Evolutionary conservation across 2,113 vertebrate species (phyloP).

Genomic region (Octodon degus): DNA sequence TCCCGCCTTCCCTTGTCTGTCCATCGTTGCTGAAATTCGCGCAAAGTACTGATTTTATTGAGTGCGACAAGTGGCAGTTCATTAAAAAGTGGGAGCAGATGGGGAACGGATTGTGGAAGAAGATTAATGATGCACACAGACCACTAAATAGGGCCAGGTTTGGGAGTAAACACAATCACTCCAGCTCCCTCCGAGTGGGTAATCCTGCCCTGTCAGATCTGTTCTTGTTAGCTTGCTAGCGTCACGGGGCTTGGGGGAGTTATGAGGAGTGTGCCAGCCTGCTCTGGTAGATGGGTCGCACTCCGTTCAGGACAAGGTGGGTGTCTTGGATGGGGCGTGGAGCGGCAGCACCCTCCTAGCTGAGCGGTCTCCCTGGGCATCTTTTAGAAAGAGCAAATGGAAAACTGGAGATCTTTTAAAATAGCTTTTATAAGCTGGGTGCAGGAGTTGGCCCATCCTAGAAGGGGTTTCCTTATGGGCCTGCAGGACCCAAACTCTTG

Average conservation of each 20-base stretch:
- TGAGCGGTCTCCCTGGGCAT: not conserved
- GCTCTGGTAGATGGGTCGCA: rapidly evolving
- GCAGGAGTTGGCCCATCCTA: rapidly evolving
- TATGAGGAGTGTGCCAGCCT: slow-evolving; percentile 33
- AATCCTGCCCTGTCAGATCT: slow-evolving; percentile 83
- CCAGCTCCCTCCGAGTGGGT: slow-evolving; percentile 79
- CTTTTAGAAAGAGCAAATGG: not conserved
- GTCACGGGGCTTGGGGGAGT: not conserved
- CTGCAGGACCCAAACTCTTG: not conserved
- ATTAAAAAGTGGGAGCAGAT: slow-evolving; percentile 90
- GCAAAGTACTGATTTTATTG: slow-evolving; percentile 86
- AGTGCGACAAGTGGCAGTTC: slow-evolving; percentile 89
- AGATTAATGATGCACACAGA: slow-evolving; percentile 89
- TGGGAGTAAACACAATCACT: slow-evolving; percentile 86
- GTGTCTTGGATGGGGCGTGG: not conserved
- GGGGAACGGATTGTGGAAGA: slow-evolving; percentile 87
- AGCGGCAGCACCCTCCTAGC: not conserved
- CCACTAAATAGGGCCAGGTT: slow-evolving; percentile 86
- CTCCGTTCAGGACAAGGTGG: not conserved
- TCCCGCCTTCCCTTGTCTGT: slow-evolving; percentile 9
- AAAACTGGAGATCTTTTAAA: not conserved
- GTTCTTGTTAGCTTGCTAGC: slow-evolving; percentile 74
- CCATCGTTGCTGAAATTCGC: slow-evolving; percentile 72
- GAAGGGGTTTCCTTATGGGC: not conserved
- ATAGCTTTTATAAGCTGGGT: not conserved